A percentile compares a stretch with the other conserved stretches of the same genome.
phyloP scores from a whole-genome alignment of 2,797 vertebrate species.

The Pipistrellus pygmaeus region DNA sequence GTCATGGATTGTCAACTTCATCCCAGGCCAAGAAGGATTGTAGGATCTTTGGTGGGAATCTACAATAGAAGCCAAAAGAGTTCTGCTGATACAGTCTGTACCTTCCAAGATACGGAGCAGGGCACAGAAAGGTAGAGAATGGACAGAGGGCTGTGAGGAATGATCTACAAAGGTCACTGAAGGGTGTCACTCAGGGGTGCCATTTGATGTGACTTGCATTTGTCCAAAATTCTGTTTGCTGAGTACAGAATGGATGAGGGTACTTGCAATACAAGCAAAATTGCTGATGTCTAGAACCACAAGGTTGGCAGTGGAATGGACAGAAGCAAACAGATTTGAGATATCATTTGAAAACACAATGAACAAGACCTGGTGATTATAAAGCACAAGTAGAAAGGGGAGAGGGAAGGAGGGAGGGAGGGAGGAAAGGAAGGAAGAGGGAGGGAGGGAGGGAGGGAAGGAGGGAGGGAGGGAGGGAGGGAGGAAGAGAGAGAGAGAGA shows the following conservation, averaged over 20 bases:
- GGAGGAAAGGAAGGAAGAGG: too few relatives aligned
- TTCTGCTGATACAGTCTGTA: not conserved
- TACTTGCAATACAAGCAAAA: not conserved
- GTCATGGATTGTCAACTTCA: not conserved
- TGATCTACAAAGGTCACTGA: not conserved
- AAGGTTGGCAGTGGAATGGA: not conserved
- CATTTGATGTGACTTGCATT: not conserved
- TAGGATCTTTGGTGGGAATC: not conserved
- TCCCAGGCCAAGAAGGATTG: not conserved
- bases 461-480: too few relatives aligned
- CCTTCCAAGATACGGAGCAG: not conserved
- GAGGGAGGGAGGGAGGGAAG: too few relatives aligned
- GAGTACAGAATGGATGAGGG: not conserved
- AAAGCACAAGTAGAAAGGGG: not conserved
- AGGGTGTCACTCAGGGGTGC: not conserved
- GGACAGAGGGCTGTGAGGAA: not conserved
- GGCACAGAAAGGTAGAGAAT: not conserved
- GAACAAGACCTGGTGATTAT: not conserved
- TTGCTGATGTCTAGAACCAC: not conserved
- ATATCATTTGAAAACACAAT: not conserved
- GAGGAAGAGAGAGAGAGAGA: too few relatives aligned
- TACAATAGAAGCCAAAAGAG: not conserved
- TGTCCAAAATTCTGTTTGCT: not conserved
- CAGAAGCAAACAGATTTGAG: not conserved
- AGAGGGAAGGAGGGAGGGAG: too few relatives aligned